phyloP scores from a whole-genome alignment of 1,140 invertebrate genomes.

The Gryllus bimaculatus region DNA sequence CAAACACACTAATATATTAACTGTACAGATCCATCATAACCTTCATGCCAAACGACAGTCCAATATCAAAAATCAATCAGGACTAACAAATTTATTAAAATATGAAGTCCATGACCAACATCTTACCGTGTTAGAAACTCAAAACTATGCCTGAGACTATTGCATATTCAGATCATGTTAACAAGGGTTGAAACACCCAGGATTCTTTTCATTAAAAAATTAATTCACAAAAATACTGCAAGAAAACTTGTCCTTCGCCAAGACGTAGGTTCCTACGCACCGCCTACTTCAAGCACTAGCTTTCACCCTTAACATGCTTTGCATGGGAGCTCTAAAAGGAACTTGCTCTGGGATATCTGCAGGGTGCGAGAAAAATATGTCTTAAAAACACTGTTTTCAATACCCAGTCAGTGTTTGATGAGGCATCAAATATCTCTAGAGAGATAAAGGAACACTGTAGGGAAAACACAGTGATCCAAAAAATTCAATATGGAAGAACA shows the following conservation, averaged over 20 bases:
- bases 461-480: not conserved
- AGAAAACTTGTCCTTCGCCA: slow-evolving; percentile 11
- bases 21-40: slow-evolving; percentile 4
- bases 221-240: slow-evolving; percentile 16
- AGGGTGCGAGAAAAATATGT: slow-evolving; percentile 12
- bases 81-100: not conserved
- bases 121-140: slow-evolving; percentile 9
- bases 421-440: not conserved
- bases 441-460: not conserved
- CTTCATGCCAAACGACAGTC: not conserved
- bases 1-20: slow-evolving; percentile 15
- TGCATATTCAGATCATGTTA: slow-evolving; percentile 12
- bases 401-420: not conserved
- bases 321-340: slow-evolving; percentile 13
- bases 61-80: slow-evolving; percentile 7
- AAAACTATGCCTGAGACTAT: slow-evolving; percentile 11
- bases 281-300: slow-evolving; percentile 8
- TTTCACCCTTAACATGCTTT: slow-evolving; percentile 7
- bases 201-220: not conserved
- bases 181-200: slow-evolving; percentile 7
- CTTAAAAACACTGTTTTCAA: not conserved
- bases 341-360: slow-evolving; percentile 10
- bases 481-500: not conserved
- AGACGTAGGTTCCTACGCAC: slow-evolving; percentile 8
- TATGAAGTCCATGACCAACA: not conserved